Evolutionary conservation across 1,140 invertebrate genomes (phyloP), one percentile per base, ranked within the genome.

Genomic region (Protaetia brevitarsis): DNA sequence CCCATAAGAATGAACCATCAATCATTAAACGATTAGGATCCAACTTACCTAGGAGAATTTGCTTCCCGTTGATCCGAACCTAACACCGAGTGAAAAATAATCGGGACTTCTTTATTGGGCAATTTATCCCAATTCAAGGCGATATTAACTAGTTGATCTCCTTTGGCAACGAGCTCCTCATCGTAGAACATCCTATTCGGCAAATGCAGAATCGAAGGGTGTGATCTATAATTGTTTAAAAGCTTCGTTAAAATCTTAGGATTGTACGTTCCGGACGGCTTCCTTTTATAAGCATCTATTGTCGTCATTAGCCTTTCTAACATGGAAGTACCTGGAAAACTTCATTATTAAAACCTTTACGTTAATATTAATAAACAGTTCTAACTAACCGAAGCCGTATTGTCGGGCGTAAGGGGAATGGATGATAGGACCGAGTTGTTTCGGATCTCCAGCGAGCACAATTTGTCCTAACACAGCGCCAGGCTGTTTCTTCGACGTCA

Each of bases 361-460:
- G 82, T n/a, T 63, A 87, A 86, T 4, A 95, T 73, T 56, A 5
- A 19, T 3, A 21, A 2, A 19, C 11, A 23, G 23, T 16, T 56
- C 6, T 56, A 23, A 69, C 89, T 85, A 75, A 29, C 83, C 79
- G 26, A 94, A 80, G 16, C 91, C 92, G 73, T 82, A 88, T 5
- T 82, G 75, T 16, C 72, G 74, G 0, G 89, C 87, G 63, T 86
- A 80, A 45, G 79, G 81, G 30, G 90, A 93, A 63, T 86, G 78
- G 5, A 95, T 79, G 6, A 96, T 85, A 5, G 95, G 92, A 0
- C 94, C 95, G 28, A 98, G 82, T 79, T 98, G 96, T 76, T 89
- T 82, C 11, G 93, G 95, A 84, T 98, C 96, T 5, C 96, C 96
- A 67, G 94, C 91, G 3, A 98, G 79, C 66, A 97, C 80, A 5